Base-by-base conservation (phyloP, 2,888 invertebrate species). In the Gastracanthus pulcherrimus region DNA sequence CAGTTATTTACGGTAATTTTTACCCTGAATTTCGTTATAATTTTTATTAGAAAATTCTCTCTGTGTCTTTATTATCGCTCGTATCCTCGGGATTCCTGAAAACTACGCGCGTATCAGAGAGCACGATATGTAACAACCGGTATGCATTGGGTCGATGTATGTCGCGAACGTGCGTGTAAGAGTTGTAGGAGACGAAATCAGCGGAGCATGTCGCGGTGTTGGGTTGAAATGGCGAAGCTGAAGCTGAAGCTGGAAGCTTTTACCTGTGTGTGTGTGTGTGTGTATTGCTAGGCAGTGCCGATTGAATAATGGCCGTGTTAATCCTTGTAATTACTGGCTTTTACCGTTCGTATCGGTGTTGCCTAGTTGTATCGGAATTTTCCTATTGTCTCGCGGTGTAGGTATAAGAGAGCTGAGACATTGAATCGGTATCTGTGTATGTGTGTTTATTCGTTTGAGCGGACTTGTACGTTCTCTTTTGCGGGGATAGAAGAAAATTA, bases 261-360 rank as follows among this genome's bases (percentile, higher is more conserved):
- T n/a, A n/a, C n/a, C n/a, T n/a, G n/a, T n/a, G n/a, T n/a, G 31
- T 9, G 31, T 11, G 29, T 31, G 29, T n/a, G 1, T 66, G 19
- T 36, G n/a, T 38, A 31, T 31, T 41, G 69, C 31, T 51, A 51
- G 6, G n/a, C 19, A n/a, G 13, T 1, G 29, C n/a, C 9, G 45
- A 62, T 36, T 76, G 76, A 76, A 77, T 71, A 77, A 77, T 51
- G 51, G 36, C 48, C 71, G 70, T 72, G 78, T 78, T 71, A 66
- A 78, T 78, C 71, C 64, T n/a, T 78, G 78, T 78, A 78, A 78
- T 78, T 78, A 78, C 71, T 34, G 26, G 64, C 55, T 71, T 71
- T 78, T 71, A 64, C 62, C 11, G 51, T 69, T 67, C 62, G 13
- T 77, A 70, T 19, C 64, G 45, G 23, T 71, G 76, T 58, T n/a